Base-by-base conservation (phyloP, 2,888 invertebrate genomes). In the Ophioninae sp. region DNA sequence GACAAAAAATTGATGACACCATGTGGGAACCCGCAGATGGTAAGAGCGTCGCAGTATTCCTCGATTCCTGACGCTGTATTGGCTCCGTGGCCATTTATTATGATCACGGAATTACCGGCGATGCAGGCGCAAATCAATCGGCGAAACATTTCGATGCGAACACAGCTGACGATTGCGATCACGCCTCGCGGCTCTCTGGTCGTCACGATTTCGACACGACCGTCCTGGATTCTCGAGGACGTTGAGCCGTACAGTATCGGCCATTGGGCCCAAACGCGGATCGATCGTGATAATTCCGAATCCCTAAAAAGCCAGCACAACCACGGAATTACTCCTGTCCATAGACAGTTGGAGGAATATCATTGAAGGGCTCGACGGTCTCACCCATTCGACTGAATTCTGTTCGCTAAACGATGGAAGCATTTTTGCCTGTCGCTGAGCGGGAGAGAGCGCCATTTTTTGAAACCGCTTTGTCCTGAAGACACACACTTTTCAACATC, bases 1-100 rank as follows among this genome's bases (percentile, higher is more conserved):
- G 85, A 79, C 10, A 87, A 30, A 20, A 72, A 79, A 64, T 84
- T 87, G 6, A 87, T 69, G 13, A 87, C 83, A 20, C 87, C 87
- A 10, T 82, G 75, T 20, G 86, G 86, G 75, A 87, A 86, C 17
- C 84, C 86, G 59, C 86, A 87, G 17, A 84, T 81, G 6, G 82
- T 71, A 23, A 87, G 61, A 64, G 83, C 81, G 30, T 87, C 86
- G 56, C 85, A 86, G 44, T 84, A 87, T 20, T 83, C 68, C 30
- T 82, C 85, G 30, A 82, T 84, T 37, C 82, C 68, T 44, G 69
- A 30, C 7, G 75, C 44, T 7, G 37, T 10, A n/a, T 68, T 56
- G 56, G 22, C 51, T 41, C 23, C 22, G 9, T 72, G 69, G 30
- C 69, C 74, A 61, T 83, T 77, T 8, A 74, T 68, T 30, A 86